Base-by-base conservation (phyloP, 2,797 vertebrate species). In the Sebastes aleutianus region DNA sequence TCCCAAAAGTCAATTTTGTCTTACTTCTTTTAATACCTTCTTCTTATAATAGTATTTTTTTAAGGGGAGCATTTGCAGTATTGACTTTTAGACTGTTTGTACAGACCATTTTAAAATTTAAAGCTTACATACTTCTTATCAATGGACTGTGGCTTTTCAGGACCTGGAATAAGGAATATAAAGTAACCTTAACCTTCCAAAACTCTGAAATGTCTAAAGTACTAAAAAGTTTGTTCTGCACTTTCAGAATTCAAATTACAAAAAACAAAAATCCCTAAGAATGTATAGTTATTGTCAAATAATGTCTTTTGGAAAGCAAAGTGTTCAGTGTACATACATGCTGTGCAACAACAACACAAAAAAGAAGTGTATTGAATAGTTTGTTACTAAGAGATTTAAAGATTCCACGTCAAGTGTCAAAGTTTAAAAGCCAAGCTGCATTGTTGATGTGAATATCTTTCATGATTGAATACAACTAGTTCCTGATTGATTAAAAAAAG, bases 401-500 rank as follows among this genome's bases (percentile, higher is more conserved):
- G 57, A 78, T 78, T 78, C 4, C 22, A 71, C 24, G 4, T 27
- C 2, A 59, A 16, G 22, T 71, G 20, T 76, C 32, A 78, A 69
- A 34, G 9, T 22, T 65, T 69, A 5, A 85, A 76, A 61, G 32
- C 31, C 39, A 3, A 24, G 22, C 14, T 22, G 62, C 36, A n/a
- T 53, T 71, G 66, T 29, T 12, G 16, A 59, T 43, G 24, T 54
- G 59, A 59, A 74, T 72, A 26, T 29, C 70, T 65, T 50, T 83
- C 29, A 57, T 39, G 18, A 4, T 59, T 84, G 67, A 83, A 85
- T 36, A 58, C 27, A 78, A 62, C 4, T 1, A 24, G 20, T 67
- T 84, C 14, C 22, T 24, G 27, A 65, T 64, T 62, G 32, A 77
- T 77, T 50, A 13, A 56, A 58, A 39, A 70, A 79, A 26, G 18